Base-by-base conservation (phyloP, 2,797 vertebrate species). In the Malacoctenus gilli region DNA sequence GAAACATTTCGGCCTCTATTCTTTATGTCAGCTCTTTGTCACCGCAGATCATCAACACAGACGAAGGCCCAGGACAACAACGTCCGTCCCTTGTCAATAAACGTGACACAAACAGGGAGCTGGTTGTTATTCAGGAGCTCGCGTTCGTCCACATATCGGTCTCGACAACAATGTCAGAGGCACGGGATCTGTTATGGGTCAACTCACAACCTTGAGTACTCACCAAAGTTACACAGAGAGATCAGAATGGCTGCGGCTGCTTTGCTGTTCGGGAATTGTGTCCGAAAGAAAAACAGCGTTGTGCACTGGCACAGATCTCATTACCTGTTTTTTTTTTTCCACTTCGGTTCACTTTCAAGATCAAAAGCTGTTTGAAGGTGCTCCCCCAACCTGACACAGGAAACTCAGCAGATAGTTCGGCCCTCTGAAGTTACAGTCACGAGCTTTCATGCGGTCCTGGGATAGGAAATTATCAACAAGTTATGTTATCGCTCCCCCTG, bases 341-440 rank as follows among this genome's bases (percentile, higher is more conserved):
- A 71, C 47, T 15, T 55, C 35, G 34, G 40, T 66, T 43, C 41
- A 65, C 52, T 70, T 64, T 75, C 39, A 64, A 82, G 83, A 86
- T 85, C 76, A 83, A 81, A 84, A 55, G 73, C 57, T 67, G 68
- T 81, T 80, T 79, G 74, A 81, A 71, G 77, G 46, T 61, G 34
- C 31, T 54, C 47, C 64, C 74, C 65, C 74, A 72, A 73, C 71
- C 59, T 74, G 79, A 62, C 44, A 83, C 69, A 53, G 42, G 58
- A 79, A 44, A 77, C 56, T 59, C 41, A 35, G 50, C 56, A 60
- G 51, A 64, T 41, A 54, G 44, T 35, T 36, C 16, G 41, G 14
- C 30, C 49, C 57, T 73, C 52, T 76, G 46, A 77, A 69, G 59
- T 53, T 52, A 39, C n/a, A 58, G n/a, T 53, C 49, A 40, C 40